A percentile compares a stretch with the other conserved stretches of the same genome.
These are phyloP conservation scores for Archips crataeganus DNA, from an alignment of 2,888 invertebrate genomes.

Conservation along the genomic window DNA sequence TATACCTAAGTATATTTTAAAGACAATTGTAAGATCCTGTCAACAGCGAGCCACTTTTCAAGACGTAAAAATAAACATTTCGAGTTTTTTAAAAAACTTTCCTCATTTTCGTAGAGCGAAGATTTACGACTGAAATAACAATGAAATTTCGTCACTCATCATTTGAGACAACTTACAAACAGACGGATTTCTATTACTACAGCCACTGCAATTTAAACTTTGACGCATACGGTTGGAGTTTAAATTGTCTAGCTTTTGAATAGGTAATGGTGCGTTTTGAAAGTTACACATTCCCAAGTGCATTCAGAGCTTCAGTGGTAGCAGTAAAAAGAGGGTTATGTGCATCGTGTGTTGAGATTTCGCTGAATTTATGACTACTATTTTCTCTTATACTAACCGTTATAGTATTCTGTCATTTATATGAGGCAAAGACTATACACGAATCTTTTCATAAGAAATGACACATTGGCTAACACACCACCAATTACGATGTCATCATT, in stretches of 20 bases:
- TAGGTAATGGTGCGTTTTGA: neutral
- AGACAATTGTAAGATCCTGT: neutral
- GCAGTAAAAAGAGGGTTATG: neutral
- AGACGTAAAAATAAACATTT: constrained; percentile 22
- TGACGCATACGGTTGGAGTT: neutral
- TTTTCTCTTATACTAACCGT: neutral
- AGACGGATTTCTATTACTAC: neutral
- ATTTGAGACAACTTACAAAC: neutral
- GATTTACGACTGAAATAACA: constrained; percentile 29
- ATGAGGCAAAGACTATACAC: too few species aligned
- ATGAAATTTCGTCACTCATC: constrained; percentile 29
- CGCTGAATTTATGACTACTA: neutral
- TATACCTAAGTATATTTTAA: neutral
- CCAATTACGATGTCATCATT: too few species aligned
- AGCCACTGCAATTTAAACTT: neutral
- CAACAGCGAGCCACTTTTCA: neutral
- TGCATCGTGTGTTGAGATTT: constrained; percentile 1
- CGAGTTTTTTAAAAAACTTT: constrained; percentile 23
- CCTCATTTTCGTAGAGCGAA: constrained; percentile 17
- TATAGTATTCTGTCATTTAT: neutral
- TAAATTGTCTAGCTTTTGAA: neutral
- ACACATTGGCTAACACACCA: too few species aligned
- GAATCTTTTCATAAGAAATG: too few species aligned
- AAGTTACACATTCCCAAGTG: neutral
- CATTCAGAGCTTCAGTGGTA: neutral